Percentiles rank a stretch among this genome's conserved stretches.
These are phyloP conservation scores for Hydrophis major DNA, from an alignment of 2,797 vertebrate genomes.

Conservation along the genomic window DNA sequence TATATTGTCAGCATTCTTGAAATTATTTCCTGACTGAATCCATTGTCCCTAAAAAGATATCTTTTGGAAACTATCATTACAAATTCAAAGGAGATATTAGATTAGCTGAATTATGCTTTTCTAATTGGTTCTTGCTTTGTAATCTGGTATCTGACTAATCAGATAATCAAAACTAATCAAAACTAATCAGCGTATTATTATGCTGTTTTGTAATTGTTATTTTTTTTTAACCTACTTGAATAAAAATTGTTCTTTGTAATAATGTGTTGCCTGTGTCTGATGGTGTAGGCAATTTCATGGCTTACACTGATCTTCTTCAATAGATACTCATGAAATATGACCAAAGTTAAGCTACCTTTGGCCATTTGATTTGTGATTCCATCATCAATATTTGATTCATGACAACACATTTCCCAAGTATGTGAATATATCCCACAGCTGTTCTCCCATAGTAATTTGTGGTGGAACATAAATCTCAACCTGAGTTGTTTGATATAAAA, in stretches of 20 bases:
- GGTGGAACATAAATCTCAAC: conserved; percentile 25
- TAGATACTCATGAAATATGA: not conserved
- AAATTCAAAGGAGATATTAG: not conserved
- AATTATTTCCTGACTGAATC: not conserved
- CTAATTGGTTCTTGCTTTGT: not conserved
- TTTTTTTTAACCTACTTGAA: not conserved
- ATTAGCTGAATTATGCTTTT: not conserved
- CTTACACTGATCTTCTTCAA: not conserved
- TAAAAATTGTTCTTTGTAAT: not conserved
- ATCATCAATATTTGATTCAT: conserved; percentile 34
- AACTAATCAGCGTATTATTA: not conserved
- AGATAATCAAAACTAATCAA: too few species aligned
- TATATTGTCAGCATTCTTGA: not conserved
- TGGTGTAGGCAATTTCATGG: not conserved
- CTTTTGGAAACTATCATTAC: not conserved
- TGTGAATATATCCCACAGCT: conserved; percentile 25
- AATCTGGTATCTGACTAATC: not conserved
- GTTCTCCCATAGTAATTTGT: conserved; percentile 15
- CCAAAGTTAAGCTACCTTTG: conserved; percentile 3
- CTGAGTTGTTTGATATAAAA: conserved; percentile 18
- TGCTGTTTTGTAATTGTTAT: not conserved
- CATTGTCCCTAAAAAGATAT: not conserved
- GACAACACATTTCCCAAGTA: conserved; percentile 17
- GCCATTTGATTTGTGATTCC: conserved; percentile 27
- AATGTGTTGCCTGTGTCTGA: not conserved